Percentiles rank a stretch among this genome's conserved stretches.
These are phyloP conservation scores for Parnassius mnemosyne DNA, from an alignment of 2,888 invertebrate genomes.

Conservation along the genomic window DNA sequence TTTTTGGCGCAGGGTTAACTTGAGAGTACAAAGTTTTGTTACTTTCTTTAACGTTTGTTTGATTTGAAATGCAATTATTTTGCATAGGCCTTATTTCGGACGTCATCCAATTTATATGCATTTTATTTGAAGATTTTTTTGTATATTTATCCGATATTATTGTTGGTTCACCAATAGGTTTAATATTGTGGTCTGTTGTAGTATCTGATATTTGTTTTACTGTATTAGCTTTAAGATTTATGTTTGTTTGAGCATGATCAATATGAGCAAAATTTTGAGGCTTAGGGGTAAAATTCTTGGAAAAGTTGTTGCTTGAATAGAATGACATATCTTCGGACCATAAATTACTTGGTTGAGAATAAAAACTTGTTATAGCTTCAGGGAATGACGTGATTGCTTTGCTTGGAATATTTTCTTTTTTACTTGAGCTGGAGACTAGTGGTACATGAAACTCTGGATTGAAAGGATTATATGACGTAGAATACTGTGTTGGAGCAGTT, in stretches of 20 bases:
- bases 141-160: conserved; percentile 63
- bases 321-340: conserved; percentile 73
- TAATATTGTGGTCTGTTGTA: conserved; percentile 43
- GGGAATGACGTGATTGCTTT: conserved; percentile 61
- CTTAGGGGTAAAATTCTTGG: conserved; percentile 55
- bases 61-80: conserved; percentile 53
- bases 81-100: conserved; percentile 70
- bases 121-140: conserved; percentile 71
- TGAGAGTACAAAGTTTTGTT: conserved; percentile 55
- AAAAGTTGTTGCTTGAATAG: conserved; percentile 57
- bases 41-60: conserved; percentile 53
- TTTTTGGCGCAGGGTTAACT: conserved; percentile 49
- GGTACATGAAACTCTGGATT: conserved; percentile 74
- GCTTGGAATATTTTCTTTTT: conserved; percentile 54
- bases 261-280: conserved; percentile 58
- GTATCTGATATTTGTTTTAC: conserved; percentile 48
- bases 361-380: conserved; percentile 68
- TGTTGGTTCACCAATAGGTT: conserved; percentile 48
- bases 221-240: conserved; percentile 46
- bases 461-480: conserved; percentile 69
- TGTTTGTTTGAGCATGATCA: conserved; percentile 49
- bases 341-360: conserved; percentile 66
- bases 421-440: conserved; percentile 57
- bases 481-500: conserved; percentile 55
- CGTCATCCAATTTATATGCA: conserved; percentile 78